Base-by-base conservation (phyloP, 2,797 vertebrate species). In the Hapalemur alaotrensis region DNA sequence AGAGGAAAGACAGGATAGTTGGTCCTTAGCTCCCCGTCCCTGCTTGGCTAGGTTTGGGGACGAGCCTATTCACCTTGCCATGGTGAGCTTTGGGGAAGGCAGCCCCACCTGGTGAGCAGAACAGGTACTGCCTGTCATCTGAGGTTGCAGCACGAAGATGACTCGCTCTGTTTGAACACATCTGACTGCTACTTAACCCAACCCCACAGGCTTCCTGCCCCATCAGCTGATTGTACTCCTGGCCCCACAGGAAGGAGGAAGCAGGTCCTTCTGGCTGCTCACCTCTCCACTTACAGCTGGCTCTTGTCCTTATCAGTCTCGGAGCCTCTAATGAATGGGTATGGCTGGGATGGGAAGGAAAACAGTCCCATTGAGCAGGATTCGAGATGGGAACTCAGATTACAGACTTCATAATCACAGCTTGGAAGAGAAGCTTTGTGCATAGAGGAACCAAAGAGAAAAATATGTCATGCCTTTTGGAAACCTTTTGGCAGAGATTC, bases 351-450 rank as follows among this genome's bases (percentile, higher is more conserved):
- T 73, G 96, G 98, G 95, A 96, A 98, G 83, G 97, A 84, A 96
- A 98, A 95, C 97, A 23, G 65, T 83, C 25, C 0, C 0, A 46
- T 48, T 93, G 88, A 97, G 98, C 96, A 94, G 96, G 91, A 92
- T 95, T 96, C 69, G 46, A 97, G 97, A 95, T 35, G 95, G 90
- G 92, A 97, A 90, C 95, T 97, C 95, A 92, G 17, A 98, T 98
- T 97, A 85, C 43, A 97, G 96, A 41, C 65, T 92, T 84, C 82
- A 67, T 97, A 97, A 97, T 98, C 98, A 96, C 2, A 46, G 95
- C 54, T 93, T 94, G 85, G 95, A 96, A 95, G 91, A 96, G 93
- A 95, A 83, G 82, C 84, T 52, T 76, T 6, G 0, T 7, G 59
- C 4, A 14, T 35, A 57, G 7, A 88, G 59, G 46, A 92, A 89